Percentiles rank a stretch among this genome's conserved stretches.
Evolutionary conservation across 2,113 vertebrate species (phyloP).

Genomic region (Sphaerodactylus townsendi): DNA sequence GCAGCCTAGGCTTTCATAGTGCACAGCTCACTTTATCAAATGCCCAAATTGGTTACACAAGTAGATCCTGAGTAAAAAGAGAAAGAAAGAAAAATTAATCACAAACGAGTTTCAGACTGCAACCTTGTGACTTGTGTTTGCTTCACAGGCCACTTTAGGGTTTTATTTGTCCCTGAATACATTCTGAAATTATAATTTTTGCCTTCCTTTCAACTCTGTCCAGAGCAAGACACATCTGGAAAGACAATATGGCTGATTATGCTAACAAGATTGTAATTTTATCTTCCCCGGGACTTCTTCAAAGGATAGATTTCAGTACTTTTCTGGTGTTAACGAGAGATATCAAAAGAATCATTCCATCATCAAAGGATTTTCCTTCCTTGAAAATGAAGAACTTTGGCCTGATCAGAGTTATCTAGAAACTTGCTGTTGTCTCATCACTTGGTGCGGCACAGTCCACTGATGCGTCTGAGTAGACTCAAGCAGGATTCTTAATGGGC

Average conservation of each 20-base stretch:
- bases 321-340: neutral
- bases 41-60: no score
- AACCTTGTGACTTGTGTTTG: neutral
- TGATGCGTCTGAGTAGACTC: neutral
- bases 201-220: neutral
- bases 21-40: no score
- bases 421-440: neutral
- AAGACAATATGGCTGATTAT: neutral
- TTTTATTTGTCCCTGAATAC: neutral
- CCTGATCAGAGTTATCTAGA: neutral
- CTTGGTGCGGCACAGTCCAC: neutral
- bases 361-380: constrained; percentile 13
- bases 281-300: neutral
- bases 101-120: neutral
- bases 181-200: neutral
- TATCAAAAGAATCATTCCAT: neutral
- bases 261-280: constrained; percentile 7
- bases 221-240: neutral
- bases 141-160: neutral
- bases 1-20: no score
- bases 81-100: no score
- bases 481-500: no score
- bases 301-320: neutral
- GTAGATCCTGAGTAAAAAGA: no score
- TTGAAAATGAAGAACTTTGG: neutral